Conservation (phyloP, 2,888 invertebrate species). For the Helleia helle region DNA sequence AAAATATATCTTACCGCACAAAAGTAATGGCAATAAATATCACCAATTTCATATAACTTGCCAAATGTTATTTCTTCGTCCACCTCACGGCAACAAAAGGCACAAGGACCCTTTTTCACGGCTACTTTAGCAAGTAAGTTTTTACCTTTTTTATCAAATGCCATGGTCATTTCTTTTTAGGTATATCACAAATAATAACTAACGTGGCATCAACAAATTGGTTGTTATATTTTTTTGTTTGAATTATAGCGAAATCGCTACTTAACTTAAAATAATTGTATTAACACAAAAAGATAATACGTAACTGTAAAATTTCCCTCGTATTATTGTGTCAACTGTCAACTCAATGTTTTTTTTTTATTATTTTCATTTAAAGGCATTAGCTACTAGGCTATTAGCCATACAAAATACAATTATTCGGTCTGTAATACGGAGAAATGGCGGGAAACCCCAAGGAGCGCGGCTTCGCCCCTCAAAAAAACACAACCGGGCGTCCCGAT, state of each 20-base stretch:
- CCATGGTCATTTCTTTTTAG: slow-evolving; percentile 23
- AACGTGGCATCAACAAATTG: too few relatives aligned
- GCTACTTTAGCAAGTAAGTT: slow-evolving; percentile 39
- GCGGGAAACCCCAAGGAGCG: too few relatives aligned
- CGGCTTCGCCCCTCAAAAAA: too few relatives aligned
- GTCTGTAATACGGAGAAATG: too few relatives aligned
- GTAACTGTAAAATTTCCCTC: neutral
- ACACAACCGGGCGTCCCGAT: too few relatives aligned
- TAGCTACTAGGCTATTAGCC: too few relatives aligned
- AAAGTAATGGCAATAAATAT: slow-evolving; percentile 80
- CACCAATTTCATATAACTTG: slow-evolving; percentile 67
- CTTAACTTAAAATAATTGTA: neutral
- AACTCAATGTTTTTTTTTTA: too few relatives aligned
- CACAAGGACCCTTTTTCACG: slow-evolving; percentile 49
- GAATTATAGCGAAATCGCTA: too few relatives aligned
- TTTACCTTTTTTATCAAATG: slow-evolving; percentile 20
- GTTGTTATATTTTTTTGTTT: too few relatives aligned
- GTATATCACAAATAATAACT: neutral
- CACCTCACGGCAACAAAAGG: slow-evolving; percentile 64
- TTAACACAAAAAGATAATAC: neutral
- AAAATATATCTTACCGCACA: slow-evolving; percentile 81
- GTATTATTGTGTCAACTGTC: neutral
- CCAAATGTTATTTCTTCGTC: slow-evolving; percentile 73
- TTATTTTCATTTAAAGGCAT: too few relatives aligned
- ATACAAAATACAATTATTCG: too few relatives aligned